These are phyloP conservation scores for Melanogrammus aeglefinus DNA, from an alignment of 2,797 vertebrate genomes.

Conservation along the genomic window DNA sequence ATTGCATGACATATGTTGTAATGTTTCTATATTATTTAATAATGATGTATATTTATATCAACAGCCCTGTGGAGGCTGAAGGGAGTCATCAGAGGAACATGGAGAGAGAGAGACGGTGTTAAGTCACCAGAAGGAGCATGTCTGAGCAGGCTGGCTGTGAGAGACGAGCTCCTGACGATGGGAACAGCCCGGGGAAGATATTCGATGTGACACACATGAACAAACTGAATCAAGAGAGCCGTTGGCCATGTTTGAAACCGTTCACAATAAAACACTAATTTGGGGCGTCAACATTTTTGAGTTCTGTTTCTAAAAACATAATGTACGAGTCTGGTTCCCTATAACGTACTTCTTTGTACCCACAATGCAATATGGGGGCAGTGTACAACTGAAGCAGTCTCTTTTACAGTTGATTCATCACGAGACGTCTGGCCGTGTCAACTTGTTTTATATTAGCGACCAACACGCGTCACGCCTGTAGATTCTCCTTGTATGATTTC, in stretches of 20 bases:
- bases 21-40: not conserved
- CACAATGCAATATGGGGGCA: too few species aligned
- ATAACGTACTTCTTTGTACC: not conserved
- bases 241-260: not conserved
- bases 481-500: too few species aligned
- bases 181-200: not conserved
- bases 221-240: not conserved
- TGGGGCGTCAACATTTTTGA: not conserved
- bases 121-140: not conserved
- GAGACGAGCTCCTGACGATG: not conserved
- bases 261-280: not conserved
- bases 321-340: too few species aligned
- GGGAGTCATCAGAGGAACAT: not conserved
- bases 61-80: not conserved
- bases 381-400: too few species aligned
- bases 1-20: not conserved
- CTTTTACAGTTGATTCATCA: too few species aligned
- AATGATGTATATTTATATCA: not conserved
- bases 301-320: too few species aligned
- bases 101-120: not conserved
- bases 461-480: too few species aligned
- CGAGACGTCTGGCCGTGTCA: too few species aligned
- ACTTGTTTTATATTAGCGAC: too few species aligned
- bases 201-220: not conserved
- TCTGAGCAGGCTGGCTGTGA: not conserved